Evolutionary conservation across 2,888 invertebrate species (phyloP).

Genomic region (Epiperipatus broadwayi): DNA sequence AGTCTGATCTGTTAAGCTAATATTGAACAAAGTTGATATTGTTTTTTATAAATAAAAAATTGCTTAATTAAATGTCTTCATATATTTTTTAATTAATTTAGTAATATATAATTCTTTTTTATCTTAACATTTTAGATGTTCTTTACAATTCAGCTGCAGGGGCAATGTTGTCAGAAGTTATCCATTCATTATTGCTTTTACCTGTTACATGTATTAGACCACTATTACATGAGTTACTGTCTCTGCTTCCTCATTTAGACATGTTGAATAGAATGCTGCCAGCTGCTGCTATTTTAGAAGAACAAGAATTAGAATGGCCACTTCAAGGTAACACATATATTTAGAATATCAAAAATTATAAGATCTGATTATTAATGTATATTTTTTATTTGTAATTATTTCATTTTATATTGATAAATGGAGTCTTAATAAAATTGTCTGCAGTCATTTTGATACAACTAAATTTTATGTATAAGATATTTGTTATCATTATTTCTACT

Average conservation of each 20-base stretch:
- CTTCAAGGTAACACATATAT: conserved; percentile 1
- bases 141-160: conserved; percentile 38
- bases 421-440: no score
- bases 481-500: no score
- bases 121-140: no score
- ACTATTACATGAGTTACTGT: conserved; percentile 27
- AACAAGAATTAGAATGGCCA: conserved; percentile 21
- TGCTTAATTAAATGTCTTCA: no score
- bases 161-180: conserved; percentile 37
- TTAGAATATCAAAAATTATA: background rate
- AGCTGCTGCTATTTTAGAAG: conserved; percentile 21
- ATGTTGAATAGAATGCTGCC: conserved; percentile 23
- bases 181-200: conserved; percentile 37
- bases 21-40: no score
- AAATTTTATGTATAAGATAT: no score
- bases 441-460: no score
- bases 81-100: background rate
- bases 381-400: background rate
- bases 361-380: background rate
- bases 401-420: conserved; percentile 15
- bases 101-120: conserved; percentile 7
- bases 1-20: no score
- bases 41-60: no score
- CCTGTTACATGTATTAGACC: conserved; percentile 29
- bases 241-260: conserved; percentile 26